Percentiles rank a stretch among this genome's conserved stretches.
phyloP scores from a whole-genome alignment of 2,888 invertebrate genomes.

The Diarsia brunnea region DNA sequence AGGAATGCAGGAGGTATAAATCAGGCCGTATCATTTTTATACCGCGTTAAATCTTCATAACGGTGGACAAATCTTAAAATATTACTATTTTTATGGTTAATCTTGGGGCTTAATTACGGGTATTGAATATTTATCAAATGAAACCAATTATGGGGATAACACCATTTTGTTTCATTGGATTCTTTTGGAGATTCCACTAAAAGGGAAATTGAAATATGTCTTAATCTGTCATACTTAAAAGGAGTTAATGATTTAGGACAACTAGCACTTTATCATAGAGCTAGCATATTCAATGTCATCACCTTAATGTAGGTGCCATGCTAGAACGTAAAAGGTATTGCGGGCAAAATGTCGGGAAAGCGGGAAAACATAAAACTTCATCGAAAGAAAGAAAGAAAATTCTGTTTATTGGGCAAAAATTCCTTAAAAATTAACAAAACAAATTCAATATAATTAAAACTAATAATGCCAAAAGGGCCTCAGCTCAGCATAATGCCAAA shows the following conservation, averaged over 20 bases:
- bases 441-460: too few species aligned
- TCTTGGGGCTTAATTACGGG: slow-evolving; percentile 53
- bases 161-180: slow-evolving; percentile 33
- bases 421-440: too few species aligned
- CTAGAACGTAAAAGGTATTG: not conserved
- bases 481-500: too few species aligned
- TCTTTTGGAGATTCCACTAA: slow-evolving; percentile 7
- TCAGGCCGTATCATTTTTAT: slow-evolving; percentile 61
- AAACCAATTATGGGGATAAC: slow-evolving; percentile 46
- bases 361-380: too few species aligned
- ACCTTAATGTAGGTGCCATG: not conserved
- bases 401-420: too few species aligned
- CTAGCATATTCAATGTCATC: not conserved
- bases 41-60: slow-evolving; percentile 63
- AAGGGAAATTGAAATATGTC: slow-evolving; percentile 19
- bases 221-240: slow-evolving; percentile 12
- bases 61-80: slow-evolving; percentile 62
- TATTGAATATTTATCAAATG: slow-evolving; percentile 63
- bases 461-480: too few species aligned
- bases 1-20: slow-evolving; percentile 63
- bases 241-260: not conserved
- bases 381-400: too few species aligned
- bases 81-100: slow-evolving; percentile 62
- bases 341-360: too few species aligned
- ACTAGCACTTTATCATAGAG: not conserved